phyloP scores from a whole-genome alignment of 1,140 invertebrate species.

The Melanaphis sacchari region DNA sequence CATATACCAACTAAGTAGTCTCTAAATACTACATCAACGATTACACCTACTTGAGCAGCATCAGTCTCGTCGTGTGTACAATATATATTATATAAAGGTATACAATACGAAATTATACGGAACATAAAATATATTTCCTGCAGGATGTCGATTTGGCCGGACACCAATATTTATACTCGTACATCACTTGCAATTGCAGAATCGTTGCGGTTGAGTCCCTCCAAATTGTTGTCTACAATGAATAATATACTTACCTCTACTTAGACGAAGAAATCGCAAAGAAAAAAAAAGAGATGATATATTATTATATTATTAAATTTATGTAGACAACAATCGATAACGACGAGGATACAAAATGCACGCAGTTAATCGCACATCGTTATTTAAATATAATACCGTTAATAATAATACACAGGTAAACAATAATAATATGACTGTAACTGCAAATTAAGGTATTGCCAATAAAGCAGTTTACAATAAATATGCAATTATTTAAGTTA shows the following conservation, averaged over 20 bases:
- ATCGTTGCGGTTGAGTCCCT: background rate
- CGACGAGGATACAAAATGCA: background rate
- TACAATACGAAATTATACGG: background rate
- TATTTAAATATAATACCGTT: background rate
- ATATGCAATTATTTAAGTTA: background rate
- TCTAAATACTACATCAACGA: background rate
- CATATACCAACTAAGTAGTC: too few relatives aligned
- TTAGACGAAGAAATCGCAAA: too few relatives aligned
- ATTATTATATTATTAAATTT: background rate
- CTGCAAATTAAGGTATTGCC: background rate
- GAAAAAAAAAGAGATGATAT: background rate
- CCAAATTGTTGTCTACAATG: background rate
- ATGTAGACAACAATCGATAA: background rate
- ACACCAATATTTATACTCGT: constrained; percentile 37
- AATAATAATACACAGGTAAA: background rate
- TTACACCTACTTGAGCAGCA: background rate
- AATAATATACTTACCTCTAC: too few relatives aligned
- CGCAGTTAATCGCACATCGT: background rate
- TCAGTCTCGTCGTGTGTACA: background rate
- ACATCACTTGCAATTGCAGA: background rate
- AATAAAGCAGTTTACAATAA: background rate
- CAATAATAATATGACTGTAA: background rate
- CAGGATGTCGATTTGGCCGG: constrained; percentile 32
- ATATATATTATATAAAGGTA: too few relatives aligned
- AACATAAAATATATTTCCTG: constrained; percentile 20